phyloP scores from a whole-genome alignment of 2,888 invertebrate genomes.

The Agrochola circellaris region DNA sequence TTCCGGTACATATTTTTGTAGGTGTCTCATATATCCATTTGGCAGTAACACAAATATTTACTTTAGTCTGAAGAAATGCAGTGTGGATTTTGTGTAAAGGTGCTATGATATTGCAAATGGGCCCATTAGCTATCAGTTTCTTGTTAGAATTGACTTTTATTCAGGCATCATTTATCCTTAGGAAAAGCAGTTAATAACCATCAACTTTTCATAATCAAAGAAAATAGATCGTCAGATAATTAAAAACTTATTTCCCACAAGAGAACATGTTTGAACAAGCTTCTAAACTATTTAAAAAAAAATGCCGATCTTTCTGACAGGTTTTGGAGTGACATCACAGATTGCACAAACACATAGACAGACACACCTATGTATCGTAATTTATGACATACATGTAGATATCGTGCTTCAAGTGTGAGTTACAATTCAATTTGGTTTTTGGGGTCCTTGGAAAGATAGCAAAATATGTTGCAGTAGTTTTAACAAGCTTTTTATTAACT shows the following conservation, averaged over 20 bases:
- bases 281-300: slow-evolving; percentile 51
- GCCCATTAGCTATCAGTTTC: background rate
- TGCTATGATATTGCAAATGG: background rate
- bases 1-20: background rate
- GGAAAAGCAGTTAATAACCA: background rate
- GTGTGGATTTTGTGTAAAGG: background rate
- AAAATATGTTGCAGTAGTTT: slow-evolving; percentile 7
- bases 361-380: slow-evolving; percentile 67
- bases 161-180: background rate
- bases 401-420: slow-evolving; percentile 52
- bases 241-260: slow-evolving; percentile 45
- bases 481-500: background rate
- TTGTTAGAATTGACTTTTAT: background rate
- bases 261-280: slow-evolving; percentile 56
- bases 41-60: background rate
- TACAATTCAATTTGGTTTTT: slow-evolving; percentile 56
- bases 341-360: slow-evolving; percentile 76
- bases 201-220: slow-evolving; percentile 2
- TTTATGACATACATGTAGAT: slow-evolving; percentile 63
- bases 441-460: slow-evolving; percentile 34
- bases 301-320: slow-evolving; percentile 72
- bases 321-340: slow-evolving; percentile 84
- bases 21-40: background rate
- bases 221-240: slow-evolving; percentile 21
- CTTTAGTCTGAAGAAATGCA: background rate